Evolutionary conservation across 23 tunicate genomes (phyloP).

Genomic region (Ascidia mentula): DNA sequence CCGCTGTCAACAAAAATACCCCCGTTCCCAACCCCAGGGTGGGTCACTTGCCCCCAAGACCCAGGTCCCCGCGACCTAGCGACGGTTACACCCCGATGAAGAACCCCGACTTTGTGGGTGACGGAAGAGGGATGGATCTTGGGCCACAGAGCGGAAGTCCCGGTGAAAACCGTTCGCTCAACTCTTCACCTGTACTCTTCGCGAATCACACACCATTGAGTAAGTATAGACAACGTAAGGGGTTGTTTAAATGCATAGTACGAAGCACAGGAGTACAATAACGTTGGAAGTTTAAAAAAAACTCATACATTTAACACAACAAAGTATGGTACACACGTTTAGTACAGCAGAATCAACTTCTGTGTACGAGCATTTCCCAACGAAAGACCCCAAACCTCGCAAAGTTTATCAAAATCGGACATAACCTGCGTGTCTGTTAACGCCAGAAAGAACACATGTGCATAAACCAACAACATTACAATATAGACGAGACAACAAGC

Average conservation of each 20-base stretch:
- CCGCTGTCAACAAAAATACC: constrained; percentile 1
- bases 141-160: neutral
- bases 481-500: neutral
- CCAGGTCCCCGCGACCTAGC: constrained; percentile 5
- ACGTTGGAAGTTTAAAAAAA: too few relatives aligned
- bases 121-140: neutral
- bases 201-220: neutral
- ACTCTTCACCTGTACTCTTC: neutral
- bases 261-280: too few relatives aligned
- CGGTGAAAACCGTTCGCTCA: neutral
- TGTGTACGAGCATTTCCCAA: too few relatives aligned
- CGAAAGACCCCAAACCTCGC: too few relatives aligned
- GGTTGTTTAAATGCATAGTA: neutral
- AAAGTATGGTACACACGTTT: too few relatives aligned
- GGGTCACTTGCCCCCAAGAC: neutral
- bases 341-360: too few relatives aligned
- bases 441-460: too few relatives aligned
- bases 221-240: neutral
- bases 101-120: neutral
- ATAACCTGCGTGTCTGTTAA: too few relatives aligned
- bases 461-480: too few relatives aligned
- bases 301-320: too few relatives aligned
- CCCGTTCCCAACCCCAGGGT: neutral
- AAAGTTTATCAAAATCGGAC: too few relatives aligned
- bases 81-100: neutral